phyloP scores from a whole-genome alignment of 2,797 vertebrate species.

The Microchirus variegatus region DNA sequence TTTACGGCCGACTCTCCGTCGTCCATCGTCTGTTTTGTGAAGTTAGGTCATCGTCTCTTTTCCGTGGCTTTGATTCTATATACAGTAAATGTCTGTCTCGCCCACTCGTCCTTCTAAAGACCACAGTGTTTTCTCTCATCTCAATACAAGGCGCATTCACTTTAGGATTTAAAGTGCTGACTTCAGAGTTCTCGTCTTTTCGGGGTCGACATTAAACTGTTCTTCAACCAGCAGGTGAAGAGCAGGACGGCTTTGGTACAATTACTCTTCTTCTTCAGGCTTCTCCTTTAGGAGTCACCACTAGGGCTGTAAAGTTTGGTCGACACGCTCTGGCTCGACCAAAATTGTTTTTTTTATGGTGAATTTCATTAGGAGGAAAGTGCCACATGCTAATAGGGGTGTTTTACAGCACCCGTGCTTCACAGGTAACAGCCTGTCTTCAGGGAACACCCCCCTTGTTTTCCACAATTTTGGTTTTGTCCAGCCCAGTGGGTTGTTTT shows the following conservation, averaged over 20 bases:
- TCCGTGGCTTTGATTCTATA: slow-evolving; percentile 42
- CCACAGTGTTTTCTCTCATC: slow-evolving; percentile 32
- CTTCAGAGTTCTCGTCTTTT: slow-evolving; percentile 44
- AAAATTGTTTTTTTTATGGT: too few species aligned
- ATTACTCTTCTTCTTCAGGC: too few species aligned
- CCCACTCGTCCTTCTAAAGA: slow-evolving; percentile 46
- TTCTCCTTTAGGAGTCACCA: too few species aligned
- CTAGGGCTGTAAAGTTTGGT: too few species aligned
- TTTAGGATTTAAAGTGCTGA: slow-evolving; percentile 35
- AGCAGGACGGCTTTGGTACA: slow-evolving; percentile 9
- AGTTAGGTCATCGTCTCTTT: slow-evolving; percentile 42
- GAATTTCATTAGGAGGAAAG: too few species aligned
- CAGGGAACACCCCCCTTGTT: too few species aligned
- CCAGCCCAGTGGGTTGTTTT: too few species aligned
- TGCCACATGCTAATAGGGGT: too few species aligned
- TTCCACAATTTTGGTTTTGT: too few species aligned
- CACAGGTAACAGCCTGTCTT: too few species aligned
- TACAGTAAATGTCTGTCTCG: slow-evolving; percentile 28
- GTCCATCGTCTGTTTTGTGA: slow-evolving; percentile 40
- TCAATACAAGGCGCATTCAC: slow-evolving; percentile 15
- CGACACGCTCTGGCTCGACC: too few species aligned
- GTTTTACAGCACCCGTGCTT: too few species aligned
- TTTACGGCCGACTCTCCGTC: slow-evolving; percentile 29
- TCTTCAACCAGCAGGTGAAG: slow-evolving; percentile 32
- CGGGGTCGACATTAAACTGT: slow-evolving; percentile 44